phyloP scores from a whole-genome alignment of 2,888 invertebrate genomes.

The Phania funesta region DNA sequence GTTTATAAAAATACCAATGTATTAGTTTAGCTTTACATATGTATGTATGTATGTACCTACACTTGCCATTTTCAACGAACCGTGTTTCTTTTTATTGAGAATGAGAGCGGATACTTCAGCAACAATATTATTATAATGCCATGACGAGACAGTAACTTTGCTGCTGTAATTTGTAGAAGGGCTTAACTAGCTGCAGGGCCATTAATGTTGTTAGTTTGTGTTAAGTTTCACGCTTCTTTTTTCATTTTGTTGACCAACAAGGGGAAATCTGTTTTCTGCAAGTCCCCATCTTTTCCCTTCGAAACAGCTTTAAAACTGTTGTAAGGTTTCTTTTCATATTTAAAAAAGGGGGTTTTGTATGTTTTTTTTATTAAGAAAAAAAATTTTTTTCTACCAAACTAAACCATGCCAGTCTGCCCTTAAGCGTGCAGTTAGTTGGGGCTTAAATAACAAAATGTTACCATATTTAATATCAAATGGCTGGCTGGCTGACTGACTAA shows the following conservation, averaged over 20 bases:
- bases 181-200: slow-evolving; percentile 14
- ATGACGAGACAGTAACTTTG: slow-evolving; percentile 37
- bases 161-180: slow-evolving; percentile 23
- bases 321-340: slow-evolving; percentile 58
- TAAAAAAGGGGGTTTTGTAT: slow-evolving; percentile 30
- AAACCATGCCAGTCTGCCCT: slow-evolving; percentile 58
- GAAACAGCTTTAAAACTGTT: slow-evolving; percentile 37
- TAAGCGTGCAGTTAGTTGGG: slow-evolving; percentile 30
- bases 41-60: no score
- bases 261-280: slow-evolving; percentile 51
- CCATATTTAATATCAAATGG: slow-evolving; percentile 59
- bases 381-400: slow-evolving; percentile 37
- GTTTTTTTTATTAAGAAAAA: slow-evolving; percentile 23
- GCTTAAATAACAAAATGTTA: slow-evolving; percentile 62
- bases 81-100: not conserved
- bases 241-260: slow-evolving; percentile 40
- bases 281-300: not conserved
- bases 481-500: slow-evolving; percentile 24
- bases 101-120: slow-evolving; percentile 35
- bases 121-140: slow-evolving; percentile 36
- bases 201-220: not conserved
- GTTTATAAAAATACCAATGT: not conserved
- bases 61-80: not conserved
- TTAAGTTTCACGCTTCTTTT: slow-evolving; percentile 3
- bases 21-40: no score